Percentiles rank a stretch among this genome's conserved stretches.
phyloP scores from a whole-genome alignment of 2,113 vertebrate species.

The Microcebus ravelobensis region DNA sequence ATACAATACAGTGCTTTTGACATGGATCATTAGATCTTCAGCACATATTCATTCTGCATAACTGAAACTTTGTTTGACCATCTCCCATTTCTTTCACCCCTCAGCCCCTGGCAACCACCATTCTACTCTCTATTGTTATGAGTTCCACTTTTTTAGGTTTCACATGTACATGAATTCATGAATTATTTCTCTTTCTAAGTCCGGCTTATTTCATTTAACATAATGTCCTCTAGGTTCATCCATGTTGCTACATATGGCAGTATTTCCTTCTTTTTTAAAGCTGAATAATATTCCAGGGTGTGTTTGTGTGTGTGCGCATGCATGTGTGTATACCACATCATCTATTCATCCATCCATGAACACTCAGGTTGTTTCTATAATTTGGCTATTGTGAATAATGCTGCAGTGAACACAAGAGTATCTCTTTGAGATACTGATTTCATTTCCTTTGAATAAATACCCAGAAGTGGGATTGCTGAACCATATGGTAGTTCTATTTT shows the following conservation, averaged over 20 bases:
- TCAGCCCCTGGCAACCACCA: background rate
- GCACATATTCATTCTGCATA: background rate
- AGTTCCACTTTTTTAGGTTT: background rate
- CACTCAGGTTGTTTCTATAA: background rate
- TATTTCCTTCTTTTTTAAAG: background rate
- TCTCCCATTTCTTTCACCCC: background rate
- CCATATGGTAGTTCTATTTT: background rate
- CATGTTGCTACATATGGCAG: background rate
- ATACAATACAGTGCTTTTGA: no score
- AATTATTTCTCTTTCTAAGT: background rate
- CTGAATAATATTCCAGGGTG: background rate
- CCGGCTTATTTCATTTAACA: background rate
- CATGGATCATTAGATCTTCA: background rate
- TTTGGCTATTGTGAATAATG: background rate
- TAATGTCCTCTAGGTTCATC: background rate
- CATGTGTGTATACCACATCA: background rate
- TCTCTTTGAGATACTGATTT: background rate
- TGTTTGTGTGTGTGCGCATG: background rate
- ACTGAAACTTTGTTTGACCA: background rate
- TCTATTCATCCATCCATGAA: background rate
- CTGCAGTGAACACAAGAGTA: background rate
- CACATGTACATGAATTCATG: background rate
- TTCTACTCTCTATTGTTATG: background rate
- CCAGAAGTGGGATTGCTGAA: background rate
- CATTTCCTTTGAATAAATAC: background rate